These are phyloP conservation scores for Australoheros facetus DNA, from an alignment of 2,797 vertebrate genomes.

Conservation along the genomic window DNA sequence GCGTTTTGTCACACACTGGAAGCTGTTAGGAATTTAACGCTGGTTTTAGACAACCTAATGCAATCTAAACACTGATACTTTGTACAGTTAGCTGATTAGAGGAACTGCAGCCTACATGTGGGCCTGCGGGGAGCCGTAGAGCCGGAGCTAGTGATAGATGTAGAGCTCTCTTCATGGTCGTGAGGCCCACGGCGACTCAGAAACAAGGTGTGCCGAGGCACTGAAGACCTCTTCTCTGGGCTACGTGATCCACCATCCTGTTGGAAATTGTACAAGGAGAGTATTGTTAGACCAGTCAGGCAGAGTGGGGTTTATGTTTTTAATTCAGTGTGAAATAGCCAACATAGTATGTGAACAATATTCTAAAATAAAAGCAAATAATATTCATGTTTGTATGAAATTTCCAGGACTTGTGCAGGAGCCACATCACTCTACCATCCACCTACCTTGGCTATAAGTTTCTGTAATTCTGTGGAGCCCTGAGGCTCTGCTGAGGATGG, in stretches of 20 bases:
- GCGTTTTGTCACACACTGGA: not conserved
- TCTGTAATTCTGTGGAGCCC: conserved; percentile 65
- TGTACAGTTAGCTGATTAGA: not conserved
- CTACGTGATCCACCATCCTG: conserved; percentile 93
- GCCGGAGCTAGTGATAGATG: conserved; percentile 86
- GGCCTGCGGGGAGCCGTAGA: conserved; percentile 89
- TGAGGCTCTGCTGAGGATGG: conserved; percentile 81
- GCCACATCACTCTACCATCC: not conserved
- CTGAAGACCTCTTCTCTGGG: conserved; percentile 91
- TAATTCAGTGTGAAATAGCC: not conserved
- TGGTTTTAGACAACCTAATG: not conserved
- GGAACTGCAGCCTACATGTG: conserved; percentile 85
- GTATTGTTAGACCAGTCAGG: not conserved
- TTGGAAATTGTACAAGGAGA: conserved; percentile 25
- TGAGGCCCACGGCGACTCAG: conserved; percentile 87
- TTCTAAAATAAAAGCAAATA: not conserved
- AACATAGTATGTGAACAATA: not conserved
- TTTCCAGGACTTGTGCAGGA: conserved; percentile 8
- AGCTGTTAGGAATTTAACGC: not conserved
- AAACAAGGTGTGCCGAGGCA: conserved; percentile 90
- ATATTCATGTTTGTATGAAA: not conserved
- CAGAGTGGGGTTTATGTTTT: not conserved
- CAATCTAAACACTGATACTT: not conserved
- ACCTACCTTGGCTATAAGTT: conserved; percentile 72
- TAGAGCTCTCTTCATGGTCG: conserved; percentile 93